These are phyloP conservation scores for Tupaia tana DNA, from an alignment of 2,113 vertebrate species.

Conservation along the genomic window DNA sequence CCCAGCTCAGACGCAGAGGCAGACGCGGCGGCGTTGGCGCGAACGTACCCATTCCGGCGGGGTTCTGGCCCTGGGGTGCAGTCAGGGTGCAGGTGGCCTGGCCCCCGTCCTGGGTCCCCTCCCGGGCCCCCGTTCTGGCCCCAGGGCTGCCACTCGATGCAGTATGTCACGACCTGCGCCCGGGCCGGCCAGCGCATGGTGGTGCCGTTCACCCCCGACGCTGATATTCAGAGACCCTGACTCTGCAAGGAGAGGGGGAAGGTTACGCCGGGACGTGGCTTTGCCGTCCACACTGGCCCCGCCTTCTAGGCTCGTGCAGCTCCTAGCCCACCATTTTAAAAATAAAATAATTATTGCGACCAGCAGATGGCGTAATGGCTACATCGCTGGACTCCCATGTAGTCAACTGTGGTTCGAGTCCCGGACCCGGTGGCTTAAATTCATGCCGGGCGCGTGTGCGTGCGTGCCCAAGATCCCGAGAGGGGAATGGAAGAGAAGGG, in stretches of 20 bases:
- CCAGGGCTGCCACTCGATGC: conserved; percentile 73
- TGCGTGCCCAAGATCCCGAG: too few relatives aligned
- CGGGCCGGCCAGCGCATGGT: not conserved
- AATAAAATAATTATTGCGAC: too few relatives aligned
- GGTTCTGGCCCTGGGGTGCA: accelerated
- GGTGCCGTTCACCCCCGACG: accelerated
- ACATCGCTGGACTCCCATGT: too few relatives aligned
- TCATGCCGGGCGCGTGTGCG: too few relatives aligned
- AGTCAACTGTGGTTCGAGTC: too few relatives aligned
- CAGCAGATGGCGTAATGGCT: too few relatives aligned
- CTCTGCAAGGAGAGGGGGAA: not conserved
- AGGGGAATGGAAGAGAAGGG: too few relatives aligned
- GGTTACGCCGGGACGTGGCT: not conserved
- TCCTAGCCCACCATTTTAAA: not conserved
- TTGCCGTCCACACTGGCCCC: accelerated
- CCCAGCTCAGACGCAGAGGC: not conserved
- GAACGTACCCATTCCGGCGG: not conserved
- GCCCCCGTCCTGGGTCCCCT: accelerated
- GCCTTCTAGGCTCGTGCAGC: not conserved
- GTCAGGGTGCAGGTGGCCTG: accelerated
- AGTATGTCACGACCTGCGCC: not conserved
- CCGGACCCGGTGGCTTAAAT: too few relatives aligned
- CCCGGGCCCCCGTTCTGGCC: accelerated
- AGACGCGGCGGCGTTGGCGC: not conserved
- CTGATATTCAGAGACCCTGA: conserved; percentile 5